Evolutionary conservation across 2,888 invertebrate genomes (phyloP).

Genomic region (Augiades crinisus): DNA sequence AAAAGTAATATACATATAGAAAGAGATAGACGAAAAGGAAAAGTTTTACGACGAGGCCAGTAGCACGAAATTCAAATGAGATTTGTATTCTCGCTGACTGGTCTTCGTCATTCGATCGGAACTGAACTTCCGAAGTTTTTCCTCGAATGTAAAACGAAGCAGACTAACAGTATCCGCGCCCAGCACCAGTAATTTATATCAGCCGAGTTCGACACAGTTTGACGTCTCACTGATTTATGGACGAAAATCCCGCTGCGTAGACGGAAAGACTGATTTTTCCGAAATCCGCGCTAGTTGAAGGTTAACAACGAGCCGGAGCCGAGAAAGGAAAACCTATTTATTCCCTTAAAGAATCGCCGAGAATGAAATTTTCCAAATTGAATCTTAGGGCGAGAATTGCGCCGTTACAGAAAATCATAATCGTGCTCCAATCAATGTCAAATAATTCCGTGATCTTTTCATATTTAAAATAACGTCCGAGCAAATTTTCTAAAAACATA

Average conservation of each 20-base stretch:
- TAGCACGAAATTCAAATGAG: slow-evolving; percentile 21
- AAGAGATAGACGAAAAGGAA: slow-evolving; percentile 9
- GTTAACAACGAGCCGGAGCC: slow-evolving; percentile 15
- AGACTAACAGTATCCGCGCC: slow-evolving; percentile 40
- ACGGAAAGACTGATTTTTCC: slow-evolving; percentile 34
- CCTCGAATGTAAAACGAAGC: slow-evolving; percentile 34
- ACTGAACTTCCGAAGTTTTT: slow-evolving; percentile 30
- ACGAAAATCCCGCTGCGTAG: slow-evolving; percentile 38
- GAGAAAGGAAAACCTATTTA: slow-evolving; percentile 8
- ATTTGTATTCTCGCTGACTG: slow-evolving; percentile 23
- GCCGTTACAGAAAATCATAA: slow-evolving; percentile 19
- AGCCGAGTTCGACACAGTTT: slow-evolving; percentile 53
- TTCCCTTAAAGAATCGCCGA: background rate
- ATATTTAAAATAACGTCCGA: slow-evolving; percentile 37
- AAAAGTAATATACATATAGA: background rate
- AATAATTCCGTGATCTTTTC: slow-evolving; percentile 38
- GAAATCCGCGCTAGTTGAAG: slow-evolving; percentile 29
- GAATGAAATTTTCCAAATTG: slow-evolving; percentile 11
- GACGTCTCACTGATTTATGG: slow-evolving; percentile 66
- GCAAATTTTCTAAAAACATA: slow-evolving; percentile 41
- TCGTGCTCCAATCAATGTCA: slow-evolving; percentile 32
- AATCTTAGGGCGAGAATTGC: slow-evolving; percentile 10
- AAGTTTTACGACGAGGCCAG: slow-evolving; percentile 19
- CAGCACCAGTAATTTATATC: slow-evolving; percentile 60
- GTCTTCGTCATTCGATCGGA: slow-evolving; percentile 25